Conservation (phyloP, 2,888 invertebrate genomes). For the Synergus laeviventris region DNA sequence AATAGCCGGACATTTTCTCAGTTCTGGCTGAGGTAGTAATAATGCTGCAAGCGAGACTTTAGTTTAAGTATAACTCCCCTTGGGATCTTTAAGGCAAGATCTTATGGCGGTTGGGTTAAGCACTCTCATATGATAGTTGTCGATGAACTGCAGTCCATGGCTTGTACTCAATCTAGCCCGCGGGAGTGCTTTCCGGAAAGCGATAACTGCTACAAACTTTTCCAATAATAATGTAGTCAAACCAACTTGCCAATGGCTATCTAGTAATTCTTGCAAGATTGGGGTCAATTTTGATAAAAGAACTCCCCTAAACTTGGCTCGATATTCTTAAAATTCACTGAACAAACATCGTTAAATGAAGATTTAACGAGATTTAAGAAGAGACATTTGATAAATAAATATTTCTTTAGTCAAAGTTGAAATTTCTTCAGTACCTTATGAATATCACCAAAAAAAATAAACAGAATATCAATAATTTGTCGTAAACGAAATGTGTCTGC, state of each 20-base stretch:
- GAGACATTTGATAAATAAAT: background rate
- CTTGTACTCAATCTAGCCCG: slow-evolving; percentile 49
- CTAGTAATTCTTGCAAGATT: slow-evolving; percentile 40
- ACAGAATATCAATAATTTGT: background rate
- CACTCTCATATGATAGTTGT: slow-evolving; percentile 46
- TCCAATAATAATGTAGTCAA: slow-evolving; percentile 58
- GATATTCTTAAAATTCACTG: background rate
- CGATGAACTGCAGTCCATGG: slow-evolving; percentile 46
- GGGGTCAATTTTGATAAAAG: slow-evolving; percentile 25
- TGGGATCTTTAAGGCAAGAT: slow-evolving; percentile 57
- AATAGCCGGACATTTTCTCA: slow-evolving; percentile 2
- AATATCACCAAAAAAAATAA: background rate
- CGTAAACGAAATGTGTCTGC: background rate
- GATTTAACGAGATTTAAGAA: no score
- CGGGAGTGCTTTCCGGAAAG: slow-evolving; percentile 57
- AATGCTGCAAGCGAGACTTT: slow-evolving; percentile 44
- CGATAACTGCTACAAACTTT: slow-evolving; percentile 62
- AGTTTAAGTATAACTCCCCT: slow-evolving; percentile 57
- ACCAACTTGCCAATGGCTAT: slow-evolving; percentile 46
- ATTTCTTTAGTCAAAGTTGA: background rate
- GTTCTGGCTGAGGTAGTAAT: background rate
- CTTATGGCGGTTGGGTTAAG: slow-evolving; percentile 48
- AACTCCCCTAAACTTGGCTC: background rate
- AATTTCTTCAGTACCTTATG: background rate
- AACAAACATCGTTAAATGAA: slow-evolving; percentile 6